Evolutionary conservation across 2,888 invertebrate species (phyloP).

Genomic region (Leptura quadrifasciata): DNA sequence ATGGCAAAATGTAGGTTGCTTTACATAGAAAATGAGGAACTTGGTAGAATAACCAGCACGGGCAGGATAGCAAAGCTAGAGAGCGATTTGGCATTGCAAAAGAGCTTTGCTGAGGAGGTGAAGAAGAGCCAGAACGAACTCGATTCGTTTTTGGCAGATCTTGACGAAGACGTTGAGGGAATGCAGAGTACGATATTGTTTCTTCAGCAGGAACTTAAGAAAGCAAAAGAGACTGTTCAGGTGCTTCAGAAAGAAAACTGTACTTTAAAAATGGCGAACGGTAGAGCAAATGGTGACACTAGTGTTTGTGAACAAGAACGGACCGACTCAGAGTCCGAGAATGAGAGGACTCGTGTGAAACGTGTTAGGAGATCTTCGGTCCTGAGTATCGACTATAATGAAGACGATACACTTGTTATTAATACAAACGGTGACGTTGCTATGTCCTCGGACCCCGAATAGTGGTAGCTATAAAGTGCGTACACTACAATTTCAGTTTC

Average conservation of each 20-base stretch:
- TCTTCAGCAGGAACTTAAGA: slow-evolving; percentile 93
- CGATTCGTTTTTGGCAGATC: slow-evolving; percentile 95
- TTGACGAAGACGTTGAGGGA: slow-evolving; percentile 98
- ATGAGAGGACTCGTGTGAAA: slow-evolving; percentile 76
- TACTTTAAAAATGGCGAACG: slow-evolving; percentile 64
- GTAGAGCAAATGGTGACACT: slow-evolving; percentile 63
- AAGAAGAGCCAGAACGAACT: slow-evolving; percentile 97
- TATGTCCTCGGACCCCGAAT: slow-evolving; percentile 72
- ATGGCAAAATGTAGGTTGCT: slow-evolving; percentile 97
- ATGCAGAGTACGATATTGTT: slow-evolving; percentile 98
- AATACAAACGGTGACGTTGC: slow-evolving; percentile 81
- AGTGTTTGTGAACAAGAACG: slow-evolving; percentile 72
- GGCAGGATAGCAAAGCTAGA: slow-evolving; percentile 96
- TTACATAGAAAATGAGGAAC: slow-evolving; percentile 97
- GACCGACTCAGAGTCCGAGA: slow-evolving; percentile 74
- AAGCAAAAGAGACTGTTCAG: slow-evolving; percentile 80
- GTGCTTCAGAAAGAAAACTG: slow-evolving; percentile 79
- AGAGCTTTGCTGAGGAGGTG: slow-evolving; percentile 96
- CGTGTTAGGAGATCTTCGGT: slow-evolving; percentile 84
- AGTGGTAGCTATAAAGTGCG: slow-evolving; percentile 50
- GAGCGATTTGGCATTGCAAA: slow-evolving; percentile 95
- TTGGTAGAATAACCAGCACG: slow-evolving; percentile 96
- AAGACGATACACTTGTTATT: slow-evolving; percentile 84
- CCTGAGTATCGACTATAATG: slow-evolving; percentile 84
- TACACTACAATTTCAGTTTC: slow-evolving; percentile 45